These are phyloP conservation scores for Danionella cerebrum DNA, from an alignment of 2,113 vertebrate genomes.

Conservation along the genomic window DNA sequence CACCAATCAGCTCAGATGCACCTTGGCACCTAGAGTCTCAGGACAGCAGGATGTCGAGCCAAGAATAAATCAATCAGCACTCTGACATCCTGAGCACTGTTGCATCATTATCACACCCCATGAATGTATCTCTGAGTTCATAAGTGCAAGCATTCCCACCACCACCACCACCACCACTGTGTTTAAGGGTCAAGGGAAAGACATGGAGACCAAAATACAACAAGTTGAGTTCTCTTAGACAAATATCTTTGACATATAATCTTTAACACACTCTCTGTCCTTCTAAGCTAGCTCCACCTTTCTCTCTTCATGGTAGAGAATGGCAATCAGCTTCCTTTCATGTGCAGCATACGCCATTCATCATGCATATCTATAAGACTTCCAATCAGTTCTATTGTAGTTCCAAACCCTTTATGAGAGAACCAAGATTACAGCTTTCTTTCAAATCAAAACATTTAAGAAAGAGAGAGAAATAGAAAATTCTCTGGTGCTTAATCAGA, in stretches of 20 bases:
- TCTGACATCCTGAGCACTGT: neutral
- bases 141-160: neutral
- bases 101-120: neutral
- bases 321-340: slow-evolving; percentile 36
- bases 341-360: slow-evolving; percentile 36
- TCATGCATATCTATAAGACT: slow-evolving; percentile 50
- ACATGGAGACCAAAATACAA: neutral
- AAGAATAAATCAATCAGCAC: slow-evolving; percentile 2
- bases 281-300: slow-evolving; percentile 6
- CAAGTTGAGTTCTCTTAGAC: neutral
- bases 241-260: neutral
- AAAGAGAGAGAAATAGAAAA: too few species aligned
- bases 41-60: neutral
- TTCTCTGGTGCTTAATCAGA: too few species aligned
- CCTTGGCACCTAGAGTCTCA: slow-evolving; percentile 12
- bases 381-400: slow-evolving; percentile 42
- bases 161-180: too few species aligned
- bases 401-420: slow-evolving; percentile 46
- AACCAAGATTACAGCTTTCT: slow-evolving; percentile 12
- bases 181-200: neutral
- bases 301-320: slow-evolving; percentile 1
- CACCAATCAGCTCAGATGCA: neutral
- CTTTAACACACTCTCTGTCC: neutral
- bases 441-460: slow-evolving; percentile 4
- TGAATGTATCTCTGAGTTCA: slow-evolving; percentile 3